Evolutionary conservation across 23 tunicate genomes (phyloP).

Genomic region (Halocynthia roretzi): DNA sequence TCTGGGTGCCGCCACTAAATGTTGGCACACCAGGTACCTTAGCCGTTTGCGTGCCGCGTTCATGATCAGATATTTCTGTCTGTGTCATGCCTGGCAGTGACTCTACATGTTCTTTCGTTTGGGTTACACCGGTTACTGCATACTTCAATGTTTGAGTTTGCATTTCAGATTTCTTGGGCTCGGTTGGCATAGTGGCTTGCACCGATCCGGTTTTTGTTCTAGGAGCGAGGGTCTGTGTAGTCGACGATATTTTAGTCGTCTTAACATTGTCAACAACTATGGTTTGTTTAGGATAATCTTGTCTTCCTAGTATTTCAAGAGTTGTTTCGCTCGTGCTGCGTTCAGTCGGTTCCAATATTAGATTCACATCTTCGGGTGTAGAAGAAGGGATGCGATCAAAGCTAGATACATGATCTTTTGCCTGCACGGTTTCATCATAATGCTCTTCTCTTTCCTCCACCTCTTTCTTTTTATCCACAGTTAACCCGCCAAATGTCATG

Average conservation of each 20-base stretch:
- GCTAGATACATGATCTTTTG: background rate
- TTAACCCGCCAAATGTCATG: background rate
- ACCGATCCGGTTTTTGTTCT: background rate
- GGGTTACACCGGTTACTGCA: background rate
- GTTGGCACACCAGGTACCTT: background rate
- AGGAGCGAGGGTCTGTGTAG: slow-evolving; percentile 7
- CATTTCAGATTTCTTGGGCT: slow-evolving; percentile 3
- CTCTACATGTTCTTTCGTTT: background rate
- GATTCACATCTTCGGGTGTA: background rate
- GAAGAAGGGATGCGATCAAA: background rate
- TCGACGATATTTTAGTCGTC: background rate
- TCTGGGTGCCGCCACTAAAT: slow-evolving; percentile 7
- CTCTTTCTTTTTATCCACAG: background rate
- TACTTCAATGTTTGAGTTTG: background rate
- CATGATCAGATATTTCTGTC: slow-evolving; percentile 5
- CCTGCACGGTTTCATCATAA: background rate
- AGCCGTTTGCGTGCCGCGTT: slow-evolving; percentile 5
- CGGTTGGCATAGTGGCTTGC: background rate
- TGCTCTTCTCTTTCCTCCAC: background rate
- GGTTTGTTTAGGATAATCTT: slow-evolving; percentile 5
- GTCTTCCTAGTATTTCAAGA: slow-evolving; percentile 15
- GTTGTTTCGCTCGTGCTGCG: slow-evolving; percentile 6
- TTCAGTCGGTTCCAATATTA: background rate
- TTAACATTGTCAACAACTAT: background rate
- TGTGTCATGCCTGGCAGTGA: background rate